These are phyloP conservation scores for Pseudopipra pipra DNA, from an alignment of 2,113 vertebrate species.

Conservation along the genomic window DNA sequence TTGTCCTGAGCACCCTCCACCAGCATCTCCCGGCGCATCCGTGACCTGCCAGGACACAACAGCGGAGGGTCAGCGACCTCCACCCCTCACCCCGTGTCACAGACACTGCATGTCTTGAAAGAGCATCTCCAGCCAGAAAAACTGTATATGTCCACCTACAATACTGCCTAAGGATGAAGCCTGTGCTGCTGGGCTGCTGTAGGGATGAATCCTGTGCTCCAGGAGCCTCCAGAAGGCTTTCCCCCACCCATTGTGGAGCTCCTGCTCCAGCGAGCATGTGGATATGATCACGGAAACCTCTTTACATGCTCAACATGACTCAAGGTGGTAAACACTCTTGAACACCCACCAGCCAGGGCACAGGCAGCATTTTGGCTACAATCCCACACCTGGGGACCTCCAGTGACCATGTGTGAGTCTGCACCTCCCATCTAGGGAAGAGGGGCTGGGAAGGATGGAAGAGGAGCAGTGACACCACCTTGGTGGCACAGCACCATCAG, in stretches of 20 bases:
- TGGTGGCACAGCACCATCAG: not conserved
- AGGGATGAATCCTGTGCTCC: not conserved
- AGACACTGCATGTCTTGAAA: accelerated
- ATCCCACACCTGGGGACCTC: not conserved
- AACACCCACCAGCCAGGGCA: not conserved
- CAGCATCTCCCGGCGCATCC: slow-evolving; percentile 95
- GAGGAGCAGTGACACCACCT: not conserved
- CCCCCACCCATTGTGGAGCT: accelerated
- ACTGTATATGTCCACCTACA: accelerated
- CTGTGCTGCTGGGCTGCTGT: not conserved
- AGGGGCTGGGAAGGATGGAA: not conserved
- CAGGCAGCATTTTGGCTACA: accelerated
- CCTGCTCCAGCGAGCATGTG: accelerated
- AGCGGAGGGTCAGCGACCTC: accelerated
- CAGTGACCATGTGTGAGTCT: accelerated
- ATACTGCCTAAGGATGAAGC: not conserved
- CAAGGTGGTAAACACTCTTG: not conserved
- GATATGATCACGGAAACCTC: not conserved
- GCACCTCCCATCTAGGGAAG: not conserved
- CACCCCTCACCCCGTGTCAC: accelerated
- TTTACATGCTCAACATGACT: not conserved
- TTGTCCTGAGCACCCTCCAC: slow-evolving; percentile 91
- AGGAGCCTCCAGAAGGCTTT: not conserved
- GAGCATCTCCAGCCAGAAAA: not conserved
- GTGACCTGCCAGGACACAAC: slow-evolving; percentile 81